Conservation (phyloP, 2,797 vertebrate species). For the Hoplostethus mediterraneus region DNA sequence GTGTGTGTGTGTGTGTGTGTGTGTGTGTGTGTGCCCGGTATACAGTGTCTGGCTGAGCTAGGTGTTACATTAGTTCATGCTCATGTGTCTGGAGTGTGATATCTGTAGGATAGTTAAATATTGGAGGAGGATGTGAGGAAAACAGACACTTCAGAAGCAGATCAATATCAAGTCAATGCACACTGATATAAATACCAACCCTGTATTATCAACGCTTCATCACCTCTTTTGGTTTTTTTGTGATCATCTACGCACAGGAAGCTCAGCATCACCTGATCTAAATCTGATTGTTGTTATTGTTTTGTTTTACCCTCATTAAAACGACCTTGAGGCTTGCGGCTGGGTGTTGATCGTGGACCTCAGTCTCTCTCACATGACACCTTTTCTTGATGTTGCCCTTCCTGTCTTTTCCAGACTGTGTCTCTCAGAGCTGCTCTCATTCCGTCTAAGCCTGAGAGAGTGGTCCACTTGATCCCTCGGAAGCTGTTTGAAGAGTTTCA, state of each 20-base stretch:
- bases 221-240: not conserved
- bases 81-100: not conserved
- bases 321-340: slow-evolving; percentile 31
- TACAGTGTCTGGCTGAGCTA: no score
- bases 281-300: slow-evolving; percentile 37
- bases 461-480: slow-evolving; percentile 70
- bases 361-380: slow-evolving; percentile 48
- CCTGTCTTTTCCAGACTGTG: slow-evolving; percentile 34
- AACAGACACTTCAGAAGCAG: slow-evolving; percentile 28
- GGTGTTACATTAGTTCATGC: not conserved
- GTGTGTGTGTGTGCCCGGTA: no score
- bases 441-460: slow-evolving; percentile 63
- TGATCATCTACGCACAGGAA: slow-evolving; percentile 3
- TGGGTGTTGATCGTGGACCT: slow-evolving; percentile 45
- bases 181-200: slow-evolving; percentile 36
- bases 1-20: no score
- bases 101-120: slow-evolving; percentile 34
- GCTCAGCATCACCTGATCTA: slow-evolving; percentile 34
- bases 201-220: slow-evolving; percentile 16
- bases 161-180: slow-evolving; percentile 50
- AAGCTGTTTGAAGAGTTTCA: slow-evolving; percentile 67
- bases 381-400: slow-evolving; percentile 36
- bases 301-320: slow-evolving; percentile 38
- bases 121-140: slow-evolving; percentile 26
- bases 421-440: slow-evolving; percentile 39